phyloP scores from a whole-genome alignment of 2,888 invertebrate species.

The Kryphioiulus occultus region DNA sequence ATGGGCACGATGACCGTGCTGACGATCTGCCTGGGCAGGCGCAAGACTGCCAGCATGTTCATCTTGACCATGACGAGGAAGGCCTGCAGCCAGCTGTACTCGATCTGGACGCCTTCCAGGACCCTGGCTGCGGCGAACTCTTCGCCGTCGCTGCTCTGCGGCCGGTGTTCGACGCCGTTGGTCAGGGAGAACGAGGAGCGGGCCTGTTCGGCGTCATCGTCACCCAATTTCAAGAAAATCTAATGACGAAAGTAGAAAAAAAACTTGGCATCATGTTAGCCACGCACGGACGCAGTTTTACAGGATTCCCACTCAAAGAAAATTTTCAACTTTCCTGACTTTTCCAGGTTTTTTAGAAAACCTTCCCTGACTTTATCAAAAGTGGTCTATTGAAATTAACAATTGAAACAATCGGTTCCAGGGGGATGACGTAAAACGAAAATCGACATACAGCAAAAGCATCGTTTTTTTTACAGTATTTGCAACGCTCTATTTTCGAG shows the following conservation, averaged over 20 bases:
- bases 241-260: constrained; percentile 51
- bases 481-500: no score
- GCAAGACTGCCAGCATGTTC: constrained; percentile 48
- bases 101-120: neutral
- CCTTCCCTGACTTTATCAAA: no score
- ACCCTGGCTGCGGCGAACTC: neutral
- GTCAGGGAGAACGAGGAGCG: neutral
- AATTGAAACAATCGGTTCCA: no score
- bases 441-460: no score
- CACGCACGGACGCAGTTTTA: no score
- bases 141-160: neutral
- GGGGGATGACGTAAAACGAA: no score
- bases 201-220: constrained; percentile 69
- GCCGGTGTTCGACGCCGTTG: neutral
- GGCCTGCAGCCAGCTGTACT: constrained; percentile 49
- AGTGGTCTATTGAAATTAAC: no score
- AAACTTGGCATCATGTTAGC: no score
- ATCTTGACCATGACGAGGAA: constrained; percentile 49
- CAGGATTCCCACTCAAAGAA: no score
- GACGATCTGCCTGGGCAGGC: constrained; percentile 52
- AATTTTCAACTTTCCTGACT: no score
- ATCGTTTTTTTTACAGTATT: no score
- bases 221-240: constrained; percentile 81
- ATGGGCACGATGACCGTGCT: constrained; percentile 51
- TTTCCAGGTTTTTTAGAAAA: no score